phyloP scores from a whole-genome alignment of 2,888 invertebrate genomes.

The Chironomus riparius region DNA sequence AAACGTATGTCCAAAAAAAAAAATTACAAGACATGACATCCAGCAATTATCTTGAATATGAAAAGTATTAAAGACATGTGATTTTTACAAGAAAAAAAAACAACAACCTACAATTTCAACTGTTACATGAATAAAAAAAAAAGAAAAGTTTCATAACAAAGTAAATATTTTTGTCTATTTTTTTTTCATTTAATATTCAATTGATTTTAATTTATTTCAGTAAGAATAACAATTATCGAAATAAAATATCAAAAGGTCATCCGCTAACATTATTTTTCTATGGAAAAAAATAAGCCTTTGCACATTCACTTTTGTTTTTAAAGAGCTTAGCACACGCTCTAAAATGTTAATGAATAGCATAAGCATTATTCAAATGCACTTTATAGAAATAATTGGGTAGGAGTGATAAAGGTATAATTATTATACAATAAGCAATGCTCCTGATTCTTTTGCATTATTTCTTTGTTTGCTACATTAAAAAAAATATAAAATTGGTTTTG shows the following conservation, averaged over 20 bases:
- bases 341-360: too few species aligned
- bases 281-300: too few species aligned
- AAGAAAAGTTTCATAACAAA: neutral
- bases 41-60: slow-evolving; percentile 4
- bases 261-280: neutral
- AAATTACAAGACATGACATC: neutral
- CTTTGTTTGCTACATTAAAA: too few species aligned
- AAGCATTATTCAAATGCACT: too few species aligned
- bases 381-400: too few species aligned
- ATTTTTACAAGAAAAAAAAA: neutral
- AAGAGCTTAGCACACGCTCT: too few species aligned
- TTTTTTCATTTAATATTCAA: neutral
- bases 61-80: slow-evolving; percentile 23
- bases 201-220: neutral
- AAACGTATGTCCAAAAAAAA: neutral
- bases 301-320: too few species aligned
- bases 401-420: too few species aligned
- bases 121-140: slow-evolving; percentile 15
- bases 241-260: neutral
- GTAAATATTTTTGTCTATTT: neutral
- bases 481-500: too few species aligned
- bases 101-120: neutral
- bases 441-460: too few species aligned
- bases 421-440: too few species aligned
- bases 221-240: neutral